Base-by-base conservation (phyloP, 2,797 vertebrate genomes). In the Falco rusticolus region DNA sequence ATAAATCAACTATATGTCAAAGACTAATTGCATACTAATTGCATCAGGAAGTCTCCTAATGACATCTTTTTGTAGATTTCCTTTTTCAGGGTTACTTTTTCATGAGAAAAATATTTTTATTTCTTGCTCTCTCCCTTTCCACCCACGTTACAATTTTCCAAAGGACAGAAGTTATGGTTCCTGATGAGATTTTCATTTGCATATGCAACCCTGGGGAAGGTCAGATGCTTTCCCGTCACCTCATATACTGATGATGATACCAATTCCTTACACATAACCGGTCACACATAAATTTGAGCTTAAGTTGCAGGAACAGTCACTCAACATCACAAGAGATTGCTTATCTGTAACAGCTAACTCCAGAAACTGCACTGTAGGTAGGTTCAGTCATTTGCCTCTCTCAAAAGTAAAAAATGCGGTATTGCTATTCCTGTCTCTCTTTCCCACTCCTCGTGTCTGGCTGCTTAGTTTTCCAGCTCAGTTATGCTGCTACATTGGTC, bases 391-490 rank as follows among this genome's bases (percentile, higher is more conserved):
- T 91, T 87, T 91, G 47, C 50, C 33, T 21, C 34, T 68, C 41
- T 87, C 31, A 50, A 25, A 91, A 75, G 18, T 47, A 34, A 87
- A 77, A 82, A 89, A 74, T 57, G 8, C 15, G n/a, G 37, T 47
- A 37, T 60, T 82, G 48, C 70, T 94, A 8, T 91, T 91, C 71
- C 72, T 37, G 41, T 72, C 64, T 82, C 43, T 89, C 64, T 79
- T 39, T 89, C 54, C 75, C 68, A 72, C 47, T 53, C 8, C 0
- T 31, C 13, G 9, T 59, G 53, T 89, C 85, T 89, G 68, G 24
- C 70, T 96, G 47, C 68, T 50, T 85, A 14, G 21, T 89, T 91
- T 94, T 84, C 77, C 82, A 84, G 48, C 56, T 84, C 59, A 61
- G 50, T 76, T 68, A 2, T n/a, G 43, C 24, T 89, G 29, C 69